These are phyloP conservation scores for Macquaria ambigua DNA, from an alignment of 2,113 vertebrate species.

Conservation along the genomic window DNA sequence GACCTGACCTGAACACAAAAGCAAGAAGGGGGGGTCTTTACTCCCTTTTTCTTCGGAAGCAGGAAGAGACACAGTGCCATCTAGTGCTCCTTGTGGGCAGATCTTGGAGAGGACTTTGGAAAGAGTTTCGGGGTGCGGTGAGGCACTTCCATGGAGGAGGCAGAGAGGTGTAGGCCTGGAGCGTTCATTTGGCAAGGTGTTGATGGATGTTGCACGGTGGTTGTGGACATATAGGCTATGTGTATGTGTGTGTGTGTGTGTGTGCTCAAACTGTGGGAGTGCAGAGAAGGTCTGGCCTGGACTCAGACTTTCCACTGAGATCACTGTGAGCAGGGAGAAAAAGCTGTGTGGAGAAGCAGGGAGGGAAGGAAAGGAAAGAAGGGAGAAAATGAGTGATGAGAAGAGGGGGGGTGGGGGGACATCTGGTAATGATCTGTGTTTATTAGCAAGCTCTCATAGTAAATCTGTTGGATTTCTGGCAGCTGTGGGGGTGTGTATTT, in stretches of 20 bases:
- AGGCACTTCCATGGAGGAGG: conserved; percentile 7
- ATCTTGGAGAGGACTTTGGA: conserved; percentile 48
- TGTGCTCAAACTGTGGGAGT: conserved; percentile 32
- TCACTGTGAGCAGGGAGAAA: conserved; percentile 71
- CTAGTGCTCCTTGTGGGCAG: conserved; percentile 55
- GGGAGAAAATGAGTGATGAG: background rate
- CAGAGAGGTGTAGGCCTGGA: conserved; percentile 4
- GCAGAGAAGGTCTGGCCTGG: conserved; percentile 53
- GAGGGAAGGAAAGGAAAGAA: conserved; percentile 4
- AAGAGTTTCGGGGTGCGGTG: conserved; percentile 20
- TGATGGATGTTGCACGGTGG: conserved; percentile 50
- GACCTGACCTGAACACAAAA: conserved; percentile 66
- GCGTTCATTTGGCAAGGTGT: conserved; percentile 58
- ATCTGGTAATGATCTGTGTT: conserved; percentile 84
- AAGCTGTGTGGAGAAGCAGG: conserved; percentile 33
- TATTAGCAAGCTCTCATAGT: conserved; percentile 76
- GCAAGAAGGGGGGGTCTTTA: background rate
- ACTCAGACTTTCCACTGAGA: conserved; percentile 85
- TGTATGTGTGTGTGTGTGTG: conserved; percentile 28
- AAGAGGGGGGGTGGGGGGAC: conserved; percentile 16
- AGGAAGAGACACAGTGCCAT: conserved; percentile 73
- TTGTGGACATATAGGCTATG: conserved; percentile 30
- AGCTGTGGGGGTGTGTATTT: conserved; percentile 47
- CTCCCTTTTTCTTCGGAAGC: background rate
- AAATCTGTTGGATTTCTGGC: conserved; percentile 76